Evolutionary conservation across 2,113 vertebrate genomes (phyloP), one percentile per base, ranked within the genome.

Genomic region (Chrysemys picta): DNA sequence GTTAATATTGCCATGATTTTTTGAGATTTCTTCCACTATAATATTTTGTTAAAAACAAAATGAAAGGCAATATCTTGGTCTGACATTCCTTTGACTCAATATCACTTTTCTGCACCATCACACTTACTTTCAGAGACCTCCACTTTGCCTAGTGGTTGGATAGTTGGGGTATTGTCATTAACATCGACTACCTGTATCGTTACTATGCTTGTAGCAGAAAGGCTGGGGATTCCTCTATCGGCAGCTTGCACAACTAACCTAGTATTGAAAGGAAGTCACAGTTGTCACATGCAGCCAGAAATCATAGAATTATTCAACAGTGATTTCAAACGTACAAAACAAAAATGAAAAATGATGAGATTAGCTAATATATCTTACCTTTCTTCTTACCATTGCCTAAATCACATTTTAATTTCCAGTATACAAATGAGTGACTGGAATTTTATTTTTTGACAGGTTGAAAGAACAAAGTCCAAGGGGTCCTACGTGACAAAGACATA

Each of bases 71-170:
- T 85, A 29, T 8, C 0, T 0, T n/a, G 27, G 57, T 47, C 35
- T 91, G 57, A 76, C 24, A 83, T 76, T 80, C 35, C 8, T 14
- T 21, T 93, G 19, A n/a, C 35, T 84, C 80, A 86, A 57, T 1
- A 93, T 93, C 91, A 82, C 5, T 45, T 47, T 80, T 29, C 79
- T 79, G 54, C 47, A 42, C 4, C 16, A 69, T 76, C 84, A 95
- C 45, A 97, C 99, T 99, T 98, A 99, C 99, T 98, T 97, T 99
- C 99, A 89, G 98, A 95, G 93, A 99, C 97, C 65, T 98, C 82
- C 57, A 99, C 97, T 83, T 98, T 97, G 89, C 98, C 97, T 76
- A 97, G 97, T 17, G 98, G 97, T 7, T 98, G 98, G 62, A 99
- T 97, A 88, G 96, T 69, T 0, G 99, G 99, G 75, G 97, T 97